Percentiles rank a stretch among this genome's conserved stretches.
phyloP scores from a whole-genome alignment of 2,888 invertebrate species.

The Drosophila prostipennis region DNA sequence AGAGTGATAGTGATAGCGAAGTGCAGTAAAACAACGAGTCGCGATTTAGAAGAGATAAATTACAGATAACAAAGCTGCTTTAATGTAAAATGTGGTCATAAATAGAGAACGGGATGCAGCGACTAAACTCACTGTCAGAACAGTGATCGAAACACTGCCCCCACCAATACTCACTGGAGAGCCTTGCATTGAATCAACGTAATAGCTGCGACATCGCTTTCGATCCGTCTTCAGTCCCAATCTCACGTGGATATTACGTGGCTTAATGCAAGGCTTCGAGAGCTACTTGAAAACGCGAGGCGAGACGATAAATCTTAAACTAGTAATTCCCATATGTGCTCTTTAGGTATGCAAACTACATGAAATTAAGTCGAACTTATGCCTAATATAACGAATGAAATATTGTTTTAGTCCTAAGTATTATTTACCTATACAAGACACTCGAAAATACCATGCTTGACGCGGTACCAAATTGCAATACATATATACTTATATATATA shows the following conservation, averaged over 20 bases:
- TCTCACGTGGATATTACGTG: conserved; percentile 60
- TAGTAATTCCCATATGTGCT: conserved; percentile 68
- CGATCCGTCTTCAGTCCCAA: conserved; percentile 29
- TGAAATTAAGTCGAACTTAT: conserved; percentile 79
- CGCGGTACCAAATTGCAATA: conserved; percentile 67
- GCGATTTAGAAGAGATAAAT: conserved; percentile 39
- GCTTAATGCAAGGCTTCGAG: conserved; percentile 69
- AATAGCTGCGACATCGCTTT: conserved; percentile 48
- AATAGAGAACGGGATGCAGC: conserved; percentile 41
- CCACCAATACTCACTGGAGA: conserved; percentile 69
- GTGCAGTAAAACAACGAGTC: conserved; percentile 88
- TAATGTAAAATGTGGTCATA: conserved; percentile 80
- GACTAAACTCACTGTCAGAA: conserved; percentile 28
- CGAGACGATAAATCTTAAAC: conserved; percentile 34
- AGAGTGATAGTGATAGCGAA: conserved; percentile 97
- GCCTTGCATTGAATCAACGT: conserved; percentile 77
- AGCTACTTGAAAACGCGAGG: conserved; percentile 12
- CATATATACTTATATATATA: conserved; percentile 36
- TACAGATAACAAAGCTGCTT: conserved; percentile 61
- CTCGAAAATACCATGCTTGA: conserved; percentile 50
- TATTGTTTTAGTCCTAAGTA: conserved; percentile 79
- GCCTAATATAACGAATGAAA: conserved; percentile 57
- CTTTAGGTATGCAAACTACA: conserved; percentile 65
- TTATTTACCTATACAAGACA: conserved; percentile 64
- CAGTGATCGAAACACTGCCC: conserved; percentile 64